These are phyloP conservation scores for Lithophane socia DNA, from an alignment of 2,888 invertebrate species.

Conservation along the genomic window DNA sequence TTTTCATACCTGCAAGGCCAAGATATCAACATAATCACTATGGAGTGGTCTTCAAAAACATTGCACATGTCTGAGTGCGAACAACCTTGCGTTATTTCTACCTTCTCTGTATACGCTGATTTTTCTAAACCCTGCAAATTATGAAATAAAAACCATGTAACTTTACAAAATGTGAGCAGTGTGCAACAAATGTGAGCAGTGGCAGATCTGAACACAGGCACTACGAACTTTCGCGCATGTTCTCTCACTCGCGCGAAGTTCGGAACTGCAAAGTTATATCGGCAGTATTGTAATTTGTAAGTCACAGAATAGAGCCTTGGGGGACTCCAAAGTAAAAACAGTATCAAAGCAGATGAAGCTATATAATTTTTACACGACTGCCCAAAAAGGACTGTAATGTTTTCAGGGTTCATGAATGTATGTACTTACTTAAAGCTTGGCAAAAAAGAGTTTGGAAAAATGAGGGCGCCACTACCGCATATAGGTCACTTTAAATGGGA, in stretches of 20 bases:
- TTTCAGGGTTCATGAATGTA: no score
- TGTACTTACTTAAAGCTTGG: no score
- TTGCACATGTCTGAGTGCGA: constrained; percentile 84
- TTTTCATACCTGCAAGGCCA: constrained; percentile 79
- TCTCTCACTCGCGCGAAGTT: no score
- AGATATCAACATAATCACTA: constrained; percentile 78
- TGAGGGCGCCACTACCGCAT: no score
- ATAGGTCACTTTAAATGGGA: no score
- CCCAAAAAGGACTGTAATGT: no score
- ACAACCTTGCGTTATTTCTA: constrained; percentile 81
- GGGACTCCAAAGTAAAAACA: constrained; percentile 2
- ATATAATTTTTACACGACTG: not conserved
- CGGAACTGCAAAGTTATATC: no score
- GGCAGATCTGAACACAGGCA: no score
- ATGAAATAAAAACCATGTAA: not conserved
- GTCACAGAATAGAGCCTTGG: constrained; percentile 26
- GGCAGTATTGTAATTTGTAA: no score
- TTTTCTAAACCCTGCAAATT: constrained; percentile 77
- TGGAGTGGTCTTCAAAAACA: constrained; percentile 81
- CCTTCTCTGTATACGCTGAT: constrained; percentile 75
- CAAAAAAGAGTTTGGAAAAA: no score
- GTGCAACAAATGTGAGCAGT: no score
- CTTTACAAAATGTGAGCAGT: not conserved
- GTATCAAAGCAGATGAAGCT: not conserved
- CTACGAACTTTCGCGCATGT: no score